Evolutionary conservation across 2,113 vertebrate species (phyloP), one percentile per base, ranked within the genome.

Genomic region (Rousettus leschenaultii): DNA sequence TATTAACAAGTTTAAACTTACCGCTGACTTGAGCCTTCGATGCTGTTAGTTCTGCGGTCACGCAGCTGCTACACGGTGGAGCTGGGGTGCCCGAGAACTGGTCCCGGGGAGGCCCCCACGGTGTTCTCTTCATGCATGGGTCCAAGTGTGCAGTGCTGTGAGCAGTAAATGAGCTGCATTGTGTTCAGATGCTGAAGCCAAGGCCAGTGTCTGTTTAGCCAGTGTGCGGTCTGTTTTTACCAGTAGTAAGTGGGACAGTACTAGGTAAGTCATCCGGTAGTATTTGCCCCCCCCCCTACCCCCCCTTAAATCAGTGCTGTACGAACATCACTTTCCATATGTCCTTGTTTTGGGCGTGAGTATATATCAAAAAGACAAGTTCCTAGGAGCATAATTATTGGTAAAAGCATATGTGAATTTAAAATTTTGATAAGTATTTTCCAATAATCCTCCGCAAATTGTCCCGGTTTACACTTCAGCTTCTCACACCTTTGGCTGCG

Each of bases 341-440:
- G 79, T 85, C 70, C 75, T 61, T 78, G 57, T 80, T 83, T 96
- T 89, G 6, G 77, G 19, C 53, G 19, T 59, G 65, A 78, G 28
- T 63, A 7, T 33, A 22, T 61, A 77, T 83, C 38, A 21, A 70
- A 71, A 91, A 86, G n/a, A 66, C 43, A 91, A 48, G 24, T 93
- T 85, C 26, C 66, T 94, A 66, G 14, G 78, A 45, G 28, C 33
- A 28, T 92, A 45, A 71, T 53, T 86, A 55, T 38, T 96, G 53
- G 4, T 55, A 83, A 94, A 91, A 83, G n/a, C 68, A 61, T 68
- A 71, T 78, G 38, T 53, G 35, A 86, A 63, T 78, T 91, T 71
- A 65, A 74, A 74, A 61, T 70, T 92, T 65, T 73, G 79, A 43
- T 92, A 59, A 78, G 57, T 83, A 43, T 89, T 97, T 95, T 86